Percentiles rank a stretch among this genome's conserved stretches.
These are phyloP conservation scores for Fulica atra DNA, from an alignment of 2,113 vertebrate genomes.

Conservation along the genomic window DNA sequence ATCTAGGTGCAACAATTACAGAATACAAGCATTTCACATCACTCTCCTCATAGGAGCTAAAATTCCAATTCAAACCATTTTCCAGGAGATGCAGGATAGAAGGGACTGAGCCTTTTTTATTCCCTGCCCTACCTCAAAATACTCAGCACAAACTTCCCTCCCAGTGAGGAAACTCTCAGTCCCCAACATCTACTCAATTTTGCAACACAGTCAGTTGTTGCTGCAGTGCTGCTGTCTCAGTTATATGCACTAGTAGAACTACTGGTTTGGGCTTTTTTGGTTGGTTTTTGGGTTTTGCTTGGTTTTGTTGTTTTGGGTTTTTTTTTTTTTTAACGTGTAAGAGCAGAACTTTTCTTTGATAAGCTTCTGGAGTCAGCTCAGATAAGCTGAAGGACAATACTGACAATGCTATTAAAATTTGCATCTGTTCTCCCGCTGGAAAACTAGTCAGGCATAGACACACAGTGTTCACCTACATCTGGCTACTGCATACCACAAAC, in stretches of 20 bases:
- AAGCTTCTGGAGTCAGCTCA: slow-evolving; percentile 3
- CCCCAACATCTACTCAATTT: neutral
- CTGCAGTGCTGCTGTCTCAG: neutral
- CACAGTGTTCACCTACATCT: slow-evolving; percentile 20
- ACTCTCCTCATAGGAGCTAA: neutral
- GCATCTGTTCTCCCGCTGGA: slow-evolving; percentile 49
- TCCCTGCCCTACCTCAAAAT: neutral
- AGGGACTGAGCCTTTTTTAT: neutral
- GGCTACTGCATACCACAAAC: slow-evolving; percentile 13
- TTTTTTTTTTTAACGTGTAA: neutral
- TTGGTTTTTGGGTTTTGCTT: too few relatives aligned
- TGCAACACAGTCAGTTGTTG: neutral
- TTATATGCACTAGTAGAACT: neutral
- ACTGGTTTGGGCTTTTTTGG: neutral
- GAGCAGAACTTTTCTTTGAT: slow-evolving; percentile 5
- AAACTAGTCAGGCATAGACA: slow-evolving; percentile 39
- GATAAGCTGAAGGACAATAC: slow-evolving; percentile 42
- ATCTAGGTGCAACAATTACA: neutral
- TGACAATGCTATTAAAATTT: slow-evolving; percentile 21
- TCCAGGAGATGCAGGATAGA: neutral
- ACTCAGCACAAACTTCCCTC: neutral
- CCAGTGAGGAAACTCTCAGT: neutral
- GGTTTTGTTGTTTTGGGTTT: neutral
- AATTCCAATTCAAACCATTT: neutral
- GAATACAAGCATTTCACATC: neutral